phyloP scores from a whole-genome alignment of 2,797 vertebrate genomes.

The Paramormyrops hopkinsi region DNA sequence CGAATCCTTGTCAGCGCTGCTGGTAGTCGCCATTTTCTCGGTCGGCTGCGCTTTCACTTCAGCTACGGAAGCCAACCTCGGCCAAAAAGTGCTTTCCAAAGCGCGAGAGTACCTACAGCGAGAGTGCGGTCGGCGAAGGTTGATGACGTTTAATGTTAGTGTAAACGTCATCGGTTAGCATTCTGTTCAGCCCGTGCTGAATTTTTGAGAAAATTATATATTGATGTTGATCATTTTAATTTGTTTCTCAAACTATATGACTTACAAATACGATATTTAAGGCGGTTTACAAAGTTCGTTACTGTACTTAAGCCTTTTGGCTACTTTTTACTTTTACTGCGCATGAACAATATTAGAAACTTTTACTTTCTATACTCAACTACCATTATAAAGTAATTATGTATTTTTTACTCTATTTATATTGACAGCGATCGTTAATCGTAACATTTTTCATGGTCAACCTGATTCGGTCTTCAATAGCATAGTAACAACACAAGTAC shows the following conservation, averaged over 20 bases:
- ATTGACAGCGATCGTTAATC: background rate
- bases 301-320: background rate
- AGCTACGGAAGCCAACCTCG: background rate
- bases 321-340: background rate
- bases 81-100: background rate
- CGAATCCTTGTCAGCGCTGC: slow-evolving; percentile 31
- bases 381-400: background rate
- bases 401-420: background rate
- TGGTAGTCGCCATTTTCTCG: slow-evolving; percentile 56
- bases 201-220: background rate
- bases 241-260: background rate
- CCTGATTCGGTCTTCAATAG: background rate
- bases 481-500: background rate
- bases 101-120: background rate
- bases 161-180: background rate
- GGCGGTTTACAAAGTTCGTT: background rate
- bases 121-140: background rate
- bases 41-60: background rate
- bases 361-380: background rate
- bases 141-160: background rate
- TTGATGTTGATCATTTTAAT: background rate
- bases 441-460: background rate
- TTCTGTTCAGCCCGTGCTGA: background rate
- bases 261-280: background rate
- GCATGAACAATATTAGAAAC: background rate